phyloP scores from a whole-genome alignment of 2,888 invertebrate genomes.

The Pollenia amentaria region DNA sequence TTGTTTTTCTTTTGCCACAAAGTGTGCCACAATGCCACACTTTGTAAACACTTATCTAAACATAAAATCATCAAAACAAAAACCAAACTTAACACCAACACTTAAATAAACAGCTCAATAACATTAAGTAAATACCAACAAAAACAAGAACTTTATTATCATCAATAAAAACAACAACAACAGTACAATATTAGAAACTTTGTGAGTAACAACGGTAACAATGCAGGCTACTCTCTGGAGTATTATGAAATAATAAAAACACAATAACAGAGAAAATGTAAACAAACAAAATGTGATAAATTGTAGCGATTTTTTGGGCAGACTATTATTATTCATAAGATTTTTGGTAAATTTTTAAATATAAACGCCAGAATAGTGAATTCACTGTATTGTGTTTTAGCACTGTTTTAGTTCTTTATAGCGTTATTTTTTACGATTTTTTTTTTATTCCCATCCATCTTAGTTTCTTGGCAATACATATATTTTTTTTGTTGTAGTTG shows the following conservation, averaged over 20 bases:
- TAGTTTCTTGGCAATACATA: background rate
- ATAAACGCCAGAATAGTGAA: too few species aligned
- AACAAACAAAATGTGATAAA: background rate
- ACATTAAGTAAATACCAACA: constrained; percentile 41
- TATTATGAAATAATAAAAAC: background rate
- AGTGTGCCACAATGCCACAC: constrained; percentile 69
- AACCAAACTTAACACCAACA: constrained; percentile 19
- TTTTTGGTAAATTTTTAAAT: too few species aligned
- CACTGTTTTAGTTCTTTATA: background rate
- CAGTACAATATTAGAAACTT: background rate
- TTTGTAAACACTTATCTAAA: constrained; percentile 67
- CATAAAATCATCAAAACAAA: constrained; percentile 40
- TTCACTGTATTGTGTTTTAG: too few species aligned
- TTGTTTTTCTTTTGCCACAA: constrained; percentile 22
- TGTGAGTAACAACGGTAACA: background rate
- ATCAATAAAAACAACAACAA: constrained; percentile 13
- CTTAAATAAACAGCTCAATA: constrained; percentile 57
- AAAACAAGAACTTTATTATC: background rate
- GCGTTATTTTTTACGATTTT: background rate
- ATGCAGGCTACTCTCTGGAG: background rate
- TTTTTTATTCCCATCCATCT: background rate
- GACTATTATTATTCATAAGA: too few species aligned
- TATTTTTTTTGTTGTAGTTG: background rate
- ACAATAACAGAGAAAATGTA: background rate
- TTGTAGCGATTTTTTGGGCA: too few species aligned